phyloP scores from a whole-genome alignment of 1,140 invertebrate species.

The Apocrypta bakeri region DNA sequence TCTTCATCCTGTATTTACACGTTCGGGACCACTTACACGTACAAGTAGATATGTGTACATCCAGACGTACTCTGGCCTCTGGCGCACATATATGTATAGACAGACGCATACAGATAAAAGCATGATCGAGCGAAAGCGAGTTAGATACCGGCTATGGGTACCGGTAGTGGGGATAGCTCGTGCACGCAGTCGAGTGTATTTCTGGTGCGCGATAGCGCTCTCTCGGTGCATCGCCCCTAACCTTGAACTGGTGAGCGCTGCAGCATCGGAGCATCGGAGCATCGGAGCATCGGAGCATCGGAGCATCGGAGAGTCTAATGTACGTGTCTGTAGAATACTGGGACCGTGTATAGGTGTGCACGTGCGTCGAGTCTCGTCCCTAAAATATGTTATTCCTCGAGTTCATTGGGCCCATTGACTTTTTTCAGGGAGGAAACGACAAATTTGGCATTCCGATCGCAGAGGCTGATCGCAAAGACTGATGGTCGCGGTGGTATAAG shows the following conservation, averaged over 20 bases:
- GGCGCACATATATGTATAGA: too few species aligned
- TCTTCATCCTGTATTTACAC: conserved; percentile 4
- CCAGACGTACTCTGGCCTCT: neutral
- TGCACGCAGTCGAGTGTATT: conserved; percentile 55
- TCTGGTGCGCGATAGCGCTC: conserved; percentile 56
- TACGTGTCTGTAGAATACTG: too few species aligned
- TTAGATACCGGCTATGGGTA: too few species aligned
- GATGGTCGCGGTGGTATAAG: too few species aligned
- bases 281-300: too few species aligned
- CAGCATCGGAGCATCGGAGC: too few species aligned
- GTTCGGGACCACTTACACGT: neutral
- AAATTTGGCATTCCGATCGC: neutral
- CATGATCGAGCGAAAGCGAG: neutral
- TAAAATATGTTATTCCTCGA: conserved; percentile 39
- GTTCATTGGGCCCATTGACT: neutral
- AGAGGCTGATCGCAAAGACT: too few species aligned
- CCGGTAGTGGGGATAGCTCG: conserved; percentile 1
- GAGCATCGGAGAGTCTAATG: too few species aligned
- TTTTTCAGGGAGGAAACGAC: neutral
- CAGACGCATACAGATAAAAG: too few species aligned
- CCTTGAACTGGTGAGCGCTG: conserved; percentile 68
- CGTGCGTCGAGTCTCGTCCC: conserved; percentile 12
- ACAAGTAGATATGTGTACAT: neutral
- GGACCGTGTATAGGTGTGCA: neutral
- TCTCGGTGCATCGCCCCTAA: conserved; percentile 61